Base-by-base conservation (phyloP, 2,797 vertebrate species). In the Oophaga sylvatica region DNA sequence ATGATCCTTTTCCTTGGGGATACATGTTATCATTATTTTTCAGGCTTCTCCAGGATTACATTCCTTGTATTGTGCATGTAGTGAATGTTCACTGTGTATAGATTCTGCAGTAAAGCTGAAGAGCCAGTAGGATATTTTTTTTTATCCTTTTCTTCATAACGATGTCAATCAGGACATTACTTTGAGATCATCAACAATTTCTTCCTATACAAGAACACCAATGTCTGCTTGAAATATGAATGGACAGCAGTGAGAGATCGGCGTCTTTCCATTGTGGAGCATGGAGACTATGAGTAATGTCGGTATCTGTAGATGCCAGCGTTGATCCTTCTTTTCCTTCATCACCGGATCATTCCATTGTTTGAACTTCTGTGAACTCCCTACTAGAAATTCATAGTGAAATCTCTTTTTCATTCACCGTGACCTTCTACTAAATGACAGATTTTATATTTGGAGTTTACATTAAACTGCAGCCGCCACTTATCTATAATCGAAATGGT, bases 381-480 rank as follows among this genome's bases (percentile, higher is more conserved):
- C 45, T 65, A 13, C 73, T 53, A 31, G 22, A 65, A 85, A 85
- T 85, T 65, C 67, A 78, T 56, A 68, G 53, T 73, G 81, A 73
- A 73, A 83, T 71, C 83, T 53, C 8, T 29, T 60, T 85, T 79
- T 57, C 75, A 68, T 67, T 75, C 84, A 8, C 19, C 45, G 60
- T 79, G 75, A 68, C 75, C 84, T 78, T 79, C 68, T 41, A 9
- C 82, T 59, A 71, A 75, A 75, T 82, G 85, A 70, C 63, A 45
- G 53, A 35, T 79, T 70, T 80, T 80, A 67, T 80, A 65, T 79
- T 35, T 31, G 78, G 56, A 67, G 76, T 68, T 68, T 85, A 79
- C 76, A 68, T 85, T 85, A 67, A 68, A 29, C 68, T 79, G 41
- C 48, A 35, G 41, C 12, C 20, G n/a, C 59, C 73, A 48, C 76